These are phyloP conservation scores for Emydoidea blandingii DNA, from an alignment of 2,797 vertebrate genomes.

Conservation along the genomic window DNA sequence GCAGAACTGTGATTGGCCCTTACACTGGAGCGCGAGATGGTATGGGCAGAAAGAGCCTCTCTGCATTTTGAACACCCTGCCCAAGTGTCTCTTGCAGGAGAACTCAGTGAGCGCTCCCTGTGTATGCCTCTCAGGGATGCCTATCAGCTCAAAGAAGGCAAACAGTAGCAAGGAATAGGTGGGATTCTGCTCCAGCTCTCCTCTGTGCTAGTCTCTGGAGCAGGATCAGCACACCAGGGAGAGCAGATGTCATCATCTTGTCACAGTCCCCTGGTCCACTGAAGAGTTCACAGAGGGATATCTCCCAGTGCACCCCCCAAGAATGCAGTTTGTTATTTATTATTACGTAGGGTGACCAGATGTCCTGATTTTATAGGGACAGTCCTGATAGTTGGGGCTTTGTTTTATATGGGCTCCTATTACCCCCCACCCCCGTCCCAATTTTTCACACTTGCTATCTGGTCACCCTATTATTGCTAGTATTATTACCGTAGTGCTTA, in stretches of 20 bases:
- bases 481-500: neutral
- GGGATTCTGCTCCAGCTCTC: neutral
- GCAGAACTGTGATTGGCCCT: neutral
- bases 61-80: neutral
- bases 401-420: too few relatives aligned
- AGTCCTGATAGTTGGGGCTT: too few relatives aligned
- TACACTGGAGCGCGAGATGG: neutral
- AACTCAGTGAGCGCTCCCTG: neutral
- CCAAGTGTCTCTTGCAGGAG: rapidly evolving
- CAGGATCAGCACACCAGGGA: neutral
- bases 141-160: neutral
- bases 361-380: too few relatives aligned
- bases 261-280: neutral
- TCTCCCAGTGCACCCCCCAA: neutral
- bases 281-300: neutral
- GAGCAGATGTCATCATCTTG: neutral
- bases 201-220: neutral
- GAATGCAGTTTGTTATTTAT: neutral
- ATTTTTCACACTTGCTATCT: too few relatives aligned
- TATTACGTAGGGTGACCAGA: neutral
- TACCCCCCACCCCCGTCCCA: too few relatives aligned
- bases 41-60: neutral
- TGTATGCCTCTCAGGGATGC: neutral
- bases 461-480: too few relatives aligned
- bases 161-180: neutral